These are phyloP conservation scores for Takifugu ocellatus DNA, from an alignment of 2,797 vertebrate species.

Conservation along the genomic window DNA sequence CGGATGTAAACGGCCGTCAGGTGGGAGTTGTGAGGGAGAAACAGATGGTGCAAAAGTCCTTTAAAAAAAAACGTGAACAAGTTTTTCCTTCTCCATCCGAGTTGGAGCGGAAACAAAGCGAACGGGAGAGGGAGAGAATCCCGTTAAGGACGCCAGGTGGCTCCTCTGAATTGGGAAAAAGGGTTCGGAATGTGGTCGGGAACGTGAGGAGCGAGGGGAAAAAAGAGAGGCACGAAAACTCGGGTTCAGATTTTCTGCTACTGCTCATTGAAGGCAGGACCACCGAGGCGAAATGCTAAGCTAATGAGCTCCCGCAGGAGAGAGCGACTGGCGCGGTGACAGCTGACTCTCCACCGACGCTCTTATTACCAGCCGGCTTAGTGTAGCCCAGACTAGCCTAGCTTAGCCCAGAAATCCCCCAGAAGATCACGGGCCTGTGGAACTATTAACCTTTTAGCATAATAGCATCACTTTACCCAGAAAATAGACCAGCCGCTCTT, in stretches of 20 bases:
- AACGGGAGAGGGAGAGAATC: slow-evolving; percentile 19
- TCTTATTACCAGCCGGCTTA: slow-evolving; percentile 44
- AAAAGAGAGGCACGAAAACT: neutral
- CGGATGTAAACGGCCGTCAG: slow-evolving; percentile 43
- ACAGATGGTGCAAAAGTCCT: slow-evolving; percentile 47
- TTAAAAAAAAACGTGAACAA: slow-evolving; percentile 1
- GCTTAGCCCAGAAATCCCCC: slow-evolving; percentile 29
- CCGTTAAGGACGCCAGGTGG: slow-evolving; percentile 26
- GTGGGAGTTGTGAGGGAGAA: slow-evolving; percentile 43
- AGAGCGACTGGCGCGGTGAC: slow-evolving; percentile 35
- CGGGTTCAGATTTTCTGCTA: slow-evolving; percentile 44
- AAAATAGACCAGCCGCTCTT: slow-evolving; percentile 8
- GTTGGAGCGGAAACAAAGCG: slow-evolving; percentile 19
- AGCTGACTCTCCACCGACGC: slow-evolving; percentile 47
- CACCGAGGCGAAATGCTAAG: slow-evolving; percentile 48
- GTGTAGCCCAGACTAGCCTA: slow-evolving; percentile 33
- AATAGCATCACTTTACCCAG: slow-evolving; percentile 8
- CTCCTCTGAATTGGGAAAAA: slow-evolving; percentile 14
- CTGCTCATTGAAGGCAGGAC: slow-evolving; percentile 43
- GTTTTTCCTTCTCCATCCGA: slow-evolving; percentile 16
- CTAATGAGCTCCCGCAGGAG: slow-evolving; percentile 75
- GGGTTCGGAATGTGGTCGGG: slow-evolving; percentile 5
- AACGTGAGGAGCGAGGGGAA: neutral
- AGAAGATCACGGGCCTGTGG: slow-evolving; percentile 24
- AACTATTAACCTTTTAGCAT: slow-evolving; percentile 5